Percentiles rank a stretch among this genome's conserved stretches.
phyloP scores from a whole-genome alignment of 2,797 vertebrate species.

The Onychomys arenicola region DNA sequence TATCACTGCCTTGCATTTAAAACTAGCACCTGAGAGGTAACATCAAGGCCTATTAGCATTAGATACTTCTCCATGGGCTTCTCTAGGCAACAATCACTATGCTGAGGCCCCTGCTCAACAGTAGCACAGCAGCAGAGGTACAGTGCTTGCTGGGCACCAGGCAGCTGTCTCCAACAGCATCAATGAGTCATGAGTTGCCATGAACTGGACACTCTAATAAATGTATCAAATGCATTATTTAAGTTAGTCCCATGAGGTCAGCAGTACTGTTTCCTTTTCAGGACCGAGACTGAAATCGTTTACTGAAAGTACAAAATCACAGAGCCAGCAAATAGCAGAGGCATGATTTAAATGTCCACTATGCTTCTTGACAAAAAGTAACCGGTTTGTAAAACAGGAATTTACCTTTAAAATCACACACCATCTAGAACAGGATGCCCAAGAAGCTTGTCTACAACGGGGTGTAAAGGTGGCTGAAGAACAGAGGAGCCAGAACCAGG shows the following conservation, averaged over 20 bases:
- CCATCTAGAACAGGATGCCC: neutral
- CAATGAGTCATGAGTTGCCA: neutral
- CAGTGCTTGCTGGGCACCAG: neutral
- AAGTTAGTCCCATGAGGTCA: neutral
- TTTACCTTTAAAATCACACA: neutral
- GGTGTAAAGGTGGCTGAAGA: neutral
- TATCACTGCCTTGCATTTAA: neutral
- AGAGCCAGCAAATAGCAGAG: neutral
- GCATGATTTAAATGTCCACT: neutral
- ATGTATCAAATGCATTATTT: neutral
- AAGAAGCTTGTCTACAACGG: neutral
- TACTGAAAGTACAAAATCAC: neutral
- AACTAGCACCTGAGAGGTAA: neutral
- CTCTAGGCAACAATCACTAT: neutral
- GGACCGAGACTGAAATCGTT: neutral
- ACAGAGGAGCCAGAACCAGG: neutral
- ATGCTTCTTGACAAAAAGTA: neutral
- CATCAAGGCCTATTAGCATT: neutral
- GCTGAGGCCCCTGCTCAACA: neutral
- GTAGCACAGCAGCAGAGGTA: neutral
- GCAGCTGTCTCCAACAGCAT: neutral
- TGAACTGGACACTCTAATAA: neutral
- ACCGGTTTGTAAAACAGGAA: neutral
- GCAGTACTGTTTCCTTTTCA: constrained; percentile 21
- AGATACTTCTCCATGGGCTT: neutral